Base-by-base conservation (phyloP, 23 tunicate species). In the Clavelina lepadiformis region DNA sequence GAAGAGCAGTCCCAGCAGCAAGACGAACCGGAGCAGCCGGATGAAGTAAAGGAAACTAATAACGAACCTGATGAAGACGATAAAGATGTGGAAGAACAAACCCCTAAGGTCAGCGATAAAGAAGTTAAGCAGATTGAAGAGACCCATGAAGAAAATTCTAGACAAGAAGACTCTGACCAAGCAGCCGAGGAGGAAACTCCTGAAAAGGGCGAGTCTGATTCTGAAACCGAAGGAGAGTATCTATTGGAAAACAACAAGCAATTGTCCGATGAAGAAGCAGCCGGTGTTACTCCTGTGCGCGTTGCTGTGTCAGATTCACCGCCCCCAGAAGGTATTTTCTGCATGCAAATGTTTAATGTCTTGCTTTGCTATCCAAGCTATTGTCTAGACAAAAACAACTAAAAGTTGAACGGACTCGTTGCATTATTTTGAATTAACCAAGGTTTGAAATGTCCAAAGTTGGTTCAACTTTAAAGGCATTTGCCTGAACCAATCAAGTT, bases 211-310 rank as follows among this genome's bases (percentile, higher is more conserved):
- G 73, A 76, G 20, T 65, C 82, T 5, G 73, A 76, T 23, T 64
- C 62, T 1, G 81, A 75, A 3, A 64, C 49, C 7, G 82, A 76
- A 44, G 82, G 82, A 33, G 82, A 76, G 30, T 76, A 76, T 66
- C 56, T 76, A 15, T 25, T 66, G 5, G 61, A 76, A n/a, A 55
- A 64, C n/a, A n/a, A n/a, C n/a, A n/a, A n/a, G n/a, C n/a, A n/a
- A n/a, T n/a, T n/a, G n/a, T n/a, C 20, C 19, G 63, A 52, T 3
- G 68, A 72, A 4, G 35, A 73, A 46, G 82, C 73, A 1, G 82
- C 82, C 21, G 82, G 66, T 53, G 73, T 76, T 8, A 66, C 66
- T 24, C 82, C 82, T 15, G 73, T 76, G 28, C 82, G 82, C 5
- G 82, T 76, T 18, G 82, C 82, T 25, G 73, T 76, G 25, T 66